phyloP scores from a whole-genome alignment of 2,113 vertebrate species.

The Rostratula benghalensis region DNA sequence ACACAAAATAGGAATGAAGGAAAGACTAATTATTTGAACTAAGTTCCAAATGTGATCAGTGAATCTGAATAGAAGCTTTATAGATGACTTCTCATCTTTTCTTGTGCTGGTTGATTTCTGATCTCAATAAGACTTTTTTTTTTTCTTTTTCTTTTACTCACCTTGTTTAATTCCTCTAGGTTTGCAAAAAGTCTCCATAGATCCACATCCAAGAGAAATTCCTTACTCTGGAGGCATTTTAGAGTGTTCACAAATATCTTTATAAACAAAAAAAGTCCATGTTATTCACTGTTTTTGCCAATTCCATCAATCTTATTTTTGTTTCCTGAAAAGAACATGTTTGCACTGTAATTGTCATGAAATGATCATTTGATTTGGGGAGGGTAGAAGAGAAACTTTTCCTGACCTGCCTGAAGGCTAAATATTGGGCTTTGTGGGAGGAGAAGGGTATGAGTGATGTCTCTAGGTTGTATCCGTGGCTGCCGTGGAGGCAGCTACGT shows the following conservation, averaged over 20 bases:
- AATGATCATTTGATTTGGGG: not conserved
- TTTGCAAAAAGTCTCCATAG: constrained; percentile 87
- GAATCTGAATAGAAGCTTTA: not conserved
- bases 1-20: not conserved
- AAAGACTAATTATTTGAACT: not conserved
- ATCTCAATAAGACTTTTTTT: not conserved
- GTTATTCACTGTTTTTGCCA: not conserved
- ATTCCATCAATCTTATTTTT: fast-evolving
- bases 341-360: not conserved
- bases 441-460: not conserved
- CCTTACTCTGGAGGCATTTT: constrained; percentile 79
- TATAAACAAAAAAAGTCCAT: not conserved
- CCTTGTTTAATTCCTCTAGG: constrained; percentile 88
- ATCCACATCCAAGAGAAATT: constrained; percentile 84
- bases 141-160: constrained; percentile 66
- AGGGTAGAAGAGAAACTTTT: not conserved
- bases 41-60: not conserved
- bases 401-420: not conserved
- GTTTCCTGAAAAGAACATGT: not conserved
- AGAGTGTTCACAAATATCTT: constrained; percentile 88
- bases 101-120: not conserved
- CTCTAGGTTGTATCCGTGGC: not conserved
- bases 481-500: not conserved
- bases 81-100: not conserved
- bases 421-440: not conserved